These are phyloP conservation scores for Hemicordylus capensis DNA, from an alignment of 2,113 vertebrate genomes.

Conservation along the genomic window DNA sequence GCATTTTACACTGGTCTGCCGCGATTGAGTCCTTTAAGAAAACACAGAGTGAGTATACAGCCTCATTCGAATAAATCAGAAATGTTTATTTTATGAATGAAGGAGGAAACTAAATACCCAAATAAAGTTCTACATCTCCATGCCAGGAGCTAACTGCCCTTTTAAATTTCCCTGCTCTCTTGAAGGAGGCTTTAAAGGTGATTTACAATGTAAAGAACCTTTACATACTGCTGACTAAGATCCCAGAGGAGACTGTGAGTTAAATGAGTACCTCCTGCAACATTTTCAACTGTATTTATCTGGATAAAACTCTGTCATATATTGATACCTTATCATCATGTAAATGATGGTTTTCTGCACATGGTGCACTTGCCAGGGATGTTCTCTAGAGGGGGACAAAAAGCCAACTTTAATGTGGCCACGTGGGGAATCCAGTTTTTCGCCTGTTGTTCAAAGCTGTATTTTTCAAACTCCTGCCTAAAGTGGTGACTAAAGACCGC, in stretches of 20 bases:
- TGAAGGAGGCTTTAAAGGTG: constrained; percentile 52
- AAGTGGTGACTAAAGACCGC: no score
- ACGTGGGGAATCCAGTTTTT: not conserved
- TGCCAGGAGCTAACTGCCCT: constrained; percentile 61
- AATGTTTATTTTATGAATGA: constrained; percentile 75
- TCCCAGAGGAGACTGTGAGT: not conserved
- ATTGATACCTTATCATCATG: not conserved
- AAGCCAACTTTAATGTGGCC: not conserved
- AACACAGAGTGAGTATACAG: constrained; percentile 63
- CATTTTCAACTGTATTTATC: constrained; percentile 1
- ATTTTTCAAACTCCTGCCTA: no score
- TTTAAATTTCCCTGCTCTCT: constrained; percentile 60
- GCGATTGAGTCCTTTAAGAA: constrained; percentile 64
- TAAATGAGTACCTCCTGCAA: constrained; percentile 35
- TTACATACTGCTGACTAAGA: constrained; percentile 44
- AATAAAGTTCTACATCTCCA: constrained; percentile 63
- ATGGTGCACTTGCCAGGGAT: not conserved
- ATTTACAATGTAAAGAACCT: constrained; percentile 49
- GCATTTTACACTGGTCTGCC: constrained; percentile 66
- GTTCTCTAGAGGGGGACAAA: not conserved
- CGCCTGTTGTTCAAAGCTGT: no score
- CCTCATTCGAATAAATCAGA: constrained; percentile 65
- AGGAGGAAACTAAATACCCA: constrained; percentile 71
- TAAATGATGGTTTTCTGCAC: not conserved
- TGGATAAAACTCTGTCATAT: not conserved